phyloP scores from a whole-genome alignment of 2,888 invertebrate genomes.

The Fragum sueziense region DNA sequence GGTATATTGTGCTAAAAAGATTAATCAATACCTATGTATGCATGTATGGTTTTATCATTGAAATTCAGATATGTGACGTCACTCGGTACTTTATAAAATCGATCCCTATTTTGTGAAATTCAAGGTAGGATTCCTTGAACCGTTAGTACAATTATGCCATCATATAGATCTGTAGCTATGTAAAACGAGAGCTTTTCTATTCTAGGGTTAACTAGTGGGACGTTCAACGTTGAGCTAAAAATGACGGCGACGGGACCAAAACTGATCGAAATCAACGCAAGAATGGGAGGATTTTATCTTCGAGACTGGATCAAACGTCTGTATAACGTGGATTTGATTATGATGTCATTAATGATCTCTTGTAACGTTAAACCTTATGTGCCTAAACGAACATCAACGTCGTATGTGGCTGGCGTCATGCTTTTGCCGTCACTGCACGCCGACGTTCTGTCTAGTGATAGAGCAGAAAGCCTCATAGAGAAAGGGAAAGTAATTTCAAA shows the following conservation, averaged over 20 bases:
- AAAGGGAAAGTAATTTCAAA: conserved; percentile 30
- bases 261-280: conserved; percentile 67
- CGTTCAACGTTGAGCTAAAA: conserved; percentile 66
- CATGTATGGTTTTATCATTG: too few relatives aligned
- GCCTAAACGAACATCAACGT: conserved; percentile 29
- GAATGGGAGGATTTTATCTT: conserved; percentile 68
- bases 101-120: too few relatives aligned
- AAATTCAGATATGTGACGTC: too few relatives aligned
- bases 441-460: conserved; percentile 29
- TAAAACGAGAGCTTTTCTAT: too few relatives aligned
- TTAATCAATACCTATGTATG: too few relatives aligned
- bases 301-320: conserved; percentile 65
- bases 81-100: too few relatives aligned
- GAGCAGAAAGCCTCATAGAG: conserved; percentile 13
- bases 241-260: conserved; percentile 69
- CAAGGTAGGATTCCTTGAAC: too few relatives aligned
- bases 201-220: conserved; percentile 61
- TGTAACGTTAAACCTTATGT: conserved; percentile 54
- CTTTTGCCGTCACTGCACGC: conserved; percentile 58
- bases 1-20: too few relatives aligned
- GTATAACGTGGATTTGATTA: conserved; percentile 57
- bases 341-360: conserved; percentile 39
- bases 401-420: conserved; percentile 60
- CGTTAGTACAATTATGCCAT: too few relatives aligned
- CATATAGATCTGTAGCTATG: too few relatives aligned